These are phyloP conservation scores for Potamilus streckersoni DNA, from an alignment of 1,140 invertebrate species.

Conservation along the genomic window DNA sequence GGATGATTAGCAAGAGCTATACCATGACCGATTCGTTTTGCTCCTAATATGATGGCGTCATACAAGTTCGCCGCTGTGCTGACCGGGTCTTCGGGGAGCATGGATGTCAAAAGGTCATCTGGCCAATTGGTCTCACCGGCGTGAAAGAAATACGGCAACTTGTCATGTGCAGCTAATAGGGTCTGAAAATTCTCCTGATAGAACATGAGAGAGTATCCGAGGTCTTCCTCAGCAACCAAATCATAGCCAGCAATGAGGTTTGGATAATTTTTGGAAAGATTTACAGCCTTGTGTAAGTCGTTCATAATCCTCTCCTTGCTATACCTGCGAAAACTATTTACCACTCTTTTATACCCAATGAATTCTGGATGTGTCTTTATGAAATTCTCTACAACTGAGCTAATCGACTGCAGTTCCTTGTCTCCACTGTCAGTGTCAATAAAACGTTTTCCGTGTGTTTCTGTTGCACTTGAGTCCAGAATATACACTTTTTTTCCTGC, in stretches of 20 bases:
- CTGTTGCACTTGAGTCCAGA: not conserved
- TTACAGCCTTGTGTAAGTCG: conserved; percentile 13
- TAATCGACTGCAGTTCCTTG: conserved; percentile 22
- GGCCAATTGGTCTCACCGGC: conserved; percentile 52
- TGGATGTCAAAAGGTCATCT: conserved; percentile 40
- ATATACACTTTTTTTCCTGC: conserved; percentile 27
- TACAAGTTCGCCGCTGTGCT: conserved; percentile 39
- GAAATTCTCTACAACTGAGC: conserved; percentile 16
- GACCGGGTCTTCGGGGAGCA: conserved; percentile 34
- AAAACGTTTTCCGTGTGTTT: conserved; percentile 25
- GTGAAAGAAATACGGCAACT: conserved; percentile 41
- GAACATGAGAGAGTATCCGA: conserved; percentile 44
- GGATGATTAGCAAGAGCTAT: too few relatives aligned
- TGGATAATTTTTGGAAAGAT: conserved; percentile 39
- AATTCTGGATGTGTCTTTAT: conserved; percentile 32
- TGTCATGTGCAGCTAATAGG: conserved; percentile 17
- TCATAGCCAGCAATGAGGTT: conserved; percentile 46
- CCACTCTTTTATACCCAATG: conserved; percentile 38
- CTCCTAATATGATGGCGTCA: conserved; percentile 41
- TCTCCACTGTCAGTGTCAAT: conserved; percentile 35
- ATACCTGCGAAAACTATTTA: conserved; percentile 12
- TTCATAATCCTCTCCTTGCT: not conserved
- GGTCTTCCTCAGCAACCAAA: conserved; percentile 52
- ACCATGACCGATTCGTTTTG: conserved; percentile 19
- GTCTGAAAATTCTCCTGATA: conserved; percentile 35